Base-by-base conservation (phyloP, 2,888 invertebrate genomes). In the Andrena trimmerana region DNA sequence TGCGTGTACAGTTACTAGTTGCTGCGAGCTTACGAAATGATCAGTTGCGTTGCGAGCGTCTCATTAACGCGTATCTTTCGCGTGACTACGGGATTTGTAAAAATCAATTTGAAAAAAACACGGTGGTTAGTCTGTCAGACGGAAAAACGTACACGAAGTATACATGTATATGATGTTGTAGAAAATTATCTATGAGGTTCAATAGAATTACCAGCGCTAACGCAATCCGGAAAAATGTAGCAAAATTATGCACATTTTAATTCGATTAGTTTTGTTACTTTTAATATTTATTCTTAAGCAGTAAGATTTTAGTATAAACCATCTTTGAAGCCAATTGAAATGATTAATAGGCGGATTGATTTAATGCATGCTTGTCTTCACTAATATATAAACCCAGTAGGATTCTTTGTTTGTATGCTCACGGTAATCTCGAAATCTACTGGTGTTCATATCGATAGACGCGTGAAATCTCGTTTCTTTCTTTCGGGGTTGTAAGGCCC, bases 1-100 rank as follows among this genome's bases (percentile, higher is more conserved):
- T 59, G 16, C 50, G 27, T 59, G 57, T 10, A 50, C 20, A 33
- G 63, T 65, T 72, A 36, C n/a, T 10, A 29, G 24, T 65, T 27
- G 33, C 62, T 33, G 8, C 16, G 16, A 13, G 10, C 10, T 16
- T 36, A 29, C 3, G 20, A 50, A 59, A 33, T 24, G 29, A 72
- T 72, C n/a, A 6, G 27, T 24, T 66, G 50, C 13, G 24, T 33
- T n/a, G 29, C 16, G 24, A 57, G 68, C 2, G 48, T 29, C 24
- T 1, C 10, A 57, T 78, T 69, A 33, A 33, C 13, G 6, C 16
- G 0, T 77, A 24, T 29, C 6, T 54, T 48, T 27, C 33, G 27
- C 10, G 16, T 57, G 16, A 57, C 29, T 20, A 4, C 8, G n/a
- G 27, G 20, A 27, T 63, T 48, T 24, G 8, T 36, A 31, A 20